Conservation (phyloP, 2,113 vertebrate genomes). For the Sylvilagus bachmani region DNA sequence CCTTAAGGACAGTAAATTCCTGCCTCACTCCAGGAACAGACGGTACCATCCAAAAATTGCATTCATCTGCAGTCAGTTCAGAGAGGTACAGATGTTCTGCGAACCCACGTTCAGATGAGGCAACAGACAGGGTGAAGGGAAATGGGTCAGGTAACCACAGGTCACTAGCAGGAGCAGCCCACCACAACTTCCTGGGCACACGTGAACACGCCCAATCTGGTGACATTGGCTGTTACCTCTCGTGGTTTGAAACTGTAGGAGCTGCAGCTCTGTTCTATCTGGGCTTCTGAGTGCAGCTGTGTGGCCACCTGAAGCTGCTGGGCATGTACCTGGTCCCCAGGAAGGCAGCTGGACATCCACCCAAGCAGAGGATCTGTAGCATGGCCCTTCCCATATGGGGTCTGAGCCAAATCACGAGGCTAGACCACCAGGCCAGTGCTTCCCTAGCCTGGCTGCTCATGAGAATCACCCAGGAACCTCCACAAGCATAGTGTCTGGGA, state of each 20-base stretch:
- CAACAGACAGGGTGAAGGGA: neutral
- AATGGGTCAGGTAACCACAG: rapidly evolving
- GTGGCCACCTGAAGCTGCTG: neutral
- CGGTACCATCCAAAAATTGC: neutral
- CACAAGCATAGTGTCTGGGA: neutral
- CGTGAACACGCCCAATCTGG: neutral
- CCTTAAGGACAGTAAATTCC: neutral
- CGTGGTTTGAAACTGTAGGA: neutral
- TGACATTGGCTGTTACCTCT: neutral
- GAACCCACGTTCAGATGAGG: neutral
- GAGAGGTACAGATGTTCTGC: neutral
- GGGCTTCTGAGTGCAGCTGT: neutral
- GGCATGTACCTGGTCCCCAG: neutral
- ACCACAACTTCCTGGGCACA: neutral
- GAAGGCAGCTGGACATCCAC: neutral
- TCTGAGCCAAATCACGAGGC: neutral
- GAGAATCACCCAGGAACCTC: neutral
- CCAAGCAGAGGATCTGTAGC: neutral
- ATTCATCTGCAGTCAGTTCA: neutral
- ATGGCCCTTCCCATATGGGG: neutral
- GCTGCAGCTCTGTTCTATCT: neutral
- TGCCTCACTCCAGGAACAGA: neutral
- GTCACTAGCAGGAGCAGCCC: neutral
- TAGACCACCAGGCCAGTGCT: neutral
- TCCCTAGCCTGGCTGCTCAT: neutral